Evolutionary conservation across 2,113 vertebrate species (phyloP).

Genomic region (Actinemys pallida): DNA sequence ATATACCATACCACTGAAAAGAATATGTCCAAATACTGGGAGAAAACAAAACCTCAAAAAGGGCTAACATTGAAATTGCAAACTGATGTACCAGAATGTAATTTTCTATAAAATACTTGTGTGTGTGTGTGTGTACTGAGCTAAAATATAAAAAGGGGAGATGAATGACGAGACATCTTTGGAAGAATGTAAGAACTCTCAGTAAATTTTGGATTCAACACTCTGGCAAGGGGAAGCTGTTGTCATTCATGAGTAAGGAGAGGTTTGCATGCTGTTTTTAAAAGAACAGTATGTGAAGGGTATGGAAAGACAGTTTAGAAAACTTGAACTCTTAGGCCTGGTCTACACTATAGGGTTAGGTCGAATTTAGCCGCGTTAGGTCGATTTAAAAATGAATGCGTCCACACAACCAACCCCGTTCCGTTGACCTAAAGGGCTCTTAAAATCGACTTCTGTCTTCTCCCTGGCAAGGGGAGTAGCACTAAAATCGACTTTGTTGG

Average conservation of each 20-base stretch:
- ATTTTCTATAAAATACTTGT: neutral
- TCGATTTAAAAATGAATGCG: too few relatives aligned
- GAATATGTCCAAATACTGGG: neutral
- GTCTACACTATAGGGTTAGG: too few relatives aligned
- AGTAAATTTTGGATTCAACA: neutral
- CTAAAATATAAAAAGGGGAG: neutral
- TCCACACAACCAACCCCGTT: too few relatives aligned
- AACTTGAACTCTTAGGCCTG: neutral
- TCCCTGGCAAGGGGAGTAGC: too few relatives aligned
- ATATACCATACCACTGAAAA: neutral
- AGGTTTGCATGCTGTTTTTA: rapidly evolving
- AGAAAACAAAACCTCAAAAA: neutral
- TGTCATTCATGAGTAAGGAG: neutral
- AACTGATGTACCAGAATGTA: neutral
- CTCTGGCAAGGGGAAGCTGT: neutral
- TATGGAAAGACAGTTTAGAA: neutral
- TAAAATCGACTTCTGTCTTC: too few relatives aligned
- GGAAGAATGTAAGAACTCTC: neutral
- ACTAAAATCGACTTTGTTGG: too few relatives aligned
- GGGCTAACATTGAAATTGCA: neutral
- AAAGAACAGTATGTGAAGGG: neutral
- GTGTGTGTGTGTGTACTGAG: neutral
- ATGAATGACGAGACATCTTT: neutral
- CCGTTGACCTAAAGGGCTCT: too few relatives aligned
- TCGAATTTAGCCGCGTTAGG: too few relatives aligned